Conservation (phyloP, 2,888 invertebrate genomes). For the Apocheima hispidaria region DNA sequence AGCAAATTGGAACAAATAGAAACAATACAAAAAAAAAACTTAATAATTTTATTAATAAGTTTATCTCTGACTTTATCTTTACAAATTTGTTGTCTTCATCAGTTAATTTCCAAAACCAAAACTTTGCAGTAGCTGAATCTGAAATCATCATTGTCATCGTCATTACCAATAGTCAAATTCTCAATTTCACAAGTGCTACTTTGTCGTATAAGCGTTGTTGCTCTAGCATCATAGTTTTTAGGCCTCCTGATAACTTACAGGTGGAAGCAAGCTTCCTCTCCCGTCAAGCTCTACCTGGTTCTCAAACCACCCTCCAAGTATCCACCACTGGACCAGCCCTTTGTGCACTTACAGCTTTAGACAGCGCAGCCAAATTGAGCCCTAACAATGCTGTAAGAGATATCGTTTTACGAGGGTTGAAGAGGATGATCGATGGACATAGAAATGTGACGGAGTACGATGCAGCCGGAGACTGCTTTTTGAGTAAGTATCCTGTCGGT, state of each 20-base stretch:
- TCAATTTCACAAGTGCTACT: too few species aligned
- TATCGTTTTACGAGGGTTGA: conserved; percentile 56
- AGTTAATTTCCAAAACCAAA: too few species aligned
- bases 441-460: conserved; percentile 76
- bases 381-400: conserved; percentile 57
- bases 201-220: too few species aligned
- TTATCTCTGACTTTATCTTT: too few species aligned
- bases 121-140: too few species aligned
- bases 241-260: conserved; percentile 49
- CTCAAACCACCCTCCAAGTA: conserved; percentile 60
- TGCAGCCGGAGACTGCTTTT: conserved; percentile 69
- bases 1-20: too few species aligned
- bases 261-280: conserved; percentile 69
- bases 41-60: too few species aligned
- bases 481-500: conserved; percentile 59
- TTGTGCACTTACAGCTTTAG: conserved; percentile 72
- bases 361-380: conserved; percentile 63
- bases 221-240: too few species aligned
- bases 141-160: too few species aligned
- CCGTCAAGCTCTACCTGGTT: conserved; percentile 68
- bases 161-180: too few species aligned
- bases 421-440: conserved; percentile 63
- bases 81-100: too few species aligned
- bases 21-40: too few species aligned
- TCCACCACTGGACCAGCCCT: conserved; percentile 71